These are phyloP conservation scores for Watsonalla cultraria DNA, from an alignment of 2,888 invertebrate species.

Conservation along the genomic window DNA sequence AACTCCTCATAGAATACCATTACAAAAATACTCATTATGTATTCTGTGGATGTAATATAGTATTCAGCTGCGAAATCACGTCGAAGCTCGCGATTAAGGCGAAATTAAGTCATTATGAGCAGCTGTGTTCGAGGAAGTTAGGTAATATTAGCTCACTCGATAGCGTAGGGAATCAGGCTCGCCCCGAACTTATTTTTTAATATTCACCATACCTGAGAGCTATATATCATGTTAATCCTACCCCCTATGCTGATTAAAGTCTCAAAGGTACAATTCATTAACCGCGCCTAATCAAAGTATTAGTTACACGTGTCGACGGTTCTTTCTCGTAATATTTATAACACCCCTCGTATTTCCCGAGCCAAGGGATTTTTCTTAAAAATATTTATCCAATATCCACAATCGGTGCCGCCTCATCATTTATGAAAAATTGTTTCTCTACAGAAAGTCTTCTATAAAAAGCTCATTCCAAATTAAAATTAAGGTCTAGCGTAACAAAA, in stretches of 20 bases:
- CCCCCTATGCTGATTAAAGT: slow-evolving; percentile 37
- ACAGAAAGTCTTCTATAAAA: slow-evolving; percentile 71
- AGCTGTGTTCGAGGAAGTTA: slow-evolving; percentile 49
- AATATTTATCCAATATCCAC: slow-evolving; percentile 72
- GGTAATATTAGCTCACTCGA: slow-evolving; percentile 32
- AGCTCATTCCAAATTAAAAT: slow-evolving; percentile 77
- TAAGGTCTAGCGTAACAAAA: slow-evolving; percentile 70
- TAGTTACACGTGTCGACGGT: slow-evolving; percentile 69
- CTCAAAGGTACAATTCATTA: slow-evolving; percentile 40
- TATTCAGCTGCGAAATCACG: slow-evolving; percentile 36
- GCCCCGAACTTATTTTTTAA: slow-evolving; percentile 16
- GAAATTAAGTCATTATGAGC: slow-evolving; percentile 66
- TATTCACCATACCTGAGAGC: slow-evolving; percentile 27
- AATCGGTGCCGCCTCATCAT: slow-evolving; percentile 76
- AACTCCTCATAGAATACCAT: slow-evolving; percentile 15
- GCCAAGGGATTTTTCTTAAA: slow-evolving; percentile 58
- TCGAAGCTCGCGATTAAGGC: slow-evolving; percentile 41
- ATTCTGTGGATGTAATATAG: slow-evolving; percentile 38
- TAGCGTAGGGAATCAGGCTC: slow-evolving; percentile 33
- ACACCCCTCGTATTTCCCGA: slow-evolving; percentile 53
- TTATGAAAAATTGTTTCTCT: slow-evolving; percentile 76
- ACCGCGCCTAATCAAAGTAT: slow-evolving; percentile 59
- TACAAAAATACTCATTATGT: slow-evolving; percentile 28
- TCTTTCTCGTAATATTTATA: slow-evolving; percentile 64
- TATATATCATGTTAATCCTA: slow-evolving; percentile 40